Percentiles rank a stretch among this genome's conserved stretches.
phyloP scores from a whole-genome alignment of 2,113 vertebrate genomes.

The Cyprinodon tularosa region DNA sequence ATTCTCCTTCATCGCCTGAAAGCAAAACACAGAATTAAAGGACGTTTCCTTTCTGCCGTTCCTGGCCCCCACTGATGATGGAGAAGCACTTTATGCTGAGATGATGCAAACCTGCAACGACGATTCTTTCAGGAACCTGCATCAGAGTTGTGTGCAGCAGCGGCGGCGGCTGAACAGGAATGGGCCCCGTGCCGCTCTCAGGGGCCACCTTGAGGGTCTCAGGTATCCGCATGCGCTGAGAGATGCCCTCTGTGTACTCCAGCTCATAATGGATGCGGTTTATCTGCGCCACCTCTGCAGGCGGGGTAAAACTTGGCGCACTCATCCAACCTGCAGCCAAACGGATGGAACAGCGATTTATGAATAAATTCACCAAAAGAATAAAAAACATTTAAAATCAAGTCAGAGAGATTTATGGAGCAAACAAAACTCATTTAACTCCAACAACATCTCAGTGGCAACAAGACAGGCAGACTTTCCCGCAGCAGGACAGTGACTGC shows the following conservation, averaged over 20 bases:
- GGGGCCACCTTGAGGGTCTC: constrained; percentile 91
- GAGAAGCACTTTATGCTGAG: too few species aligned
- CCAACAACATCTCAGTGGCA: background rate
- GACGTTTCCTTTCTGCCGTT: background rate
- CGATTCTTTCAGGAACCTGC: constrained; percentile 95
- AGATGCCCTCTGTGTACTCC: constrained; percentile 95
- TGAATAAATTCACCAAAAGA: too few species aligned
- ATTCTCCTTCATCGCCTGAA: constrained; percentile 84
- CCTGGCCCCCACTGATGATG: background rate
- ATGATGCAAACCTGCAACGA: constrained; percentile 83
- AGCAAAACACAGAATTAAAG: background rate
- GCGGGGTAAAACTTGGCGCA: constrained; percentile 82
- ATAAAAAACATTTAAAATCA: background rate
- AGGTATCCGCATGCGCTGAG: constrained; percentile 94
- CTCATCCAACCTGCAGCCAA: constrained; percentile 78
- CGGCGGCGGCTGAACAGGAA: constrained; percentile 73
- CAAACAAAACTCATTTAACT: too few species aligned
- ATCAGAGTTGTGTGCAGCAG: constrained; percentile 85
- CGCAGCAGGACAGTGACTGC: too few species aligned
- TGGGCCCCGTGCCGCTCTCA: constrained; percentile 72
- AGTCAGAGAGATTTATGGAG: background rate
- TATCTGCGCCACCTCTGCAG: constrained; percentile 90
- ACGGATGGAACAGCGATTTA: background rate
- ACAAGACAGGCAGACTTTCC: background rate
- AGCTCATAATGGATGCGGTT: constrained; percentile 94